Base-by-base conservation (phyloP, 37 sponge, comb jelly and placozoan species). In the Dysidea cf. avara region DNA sequence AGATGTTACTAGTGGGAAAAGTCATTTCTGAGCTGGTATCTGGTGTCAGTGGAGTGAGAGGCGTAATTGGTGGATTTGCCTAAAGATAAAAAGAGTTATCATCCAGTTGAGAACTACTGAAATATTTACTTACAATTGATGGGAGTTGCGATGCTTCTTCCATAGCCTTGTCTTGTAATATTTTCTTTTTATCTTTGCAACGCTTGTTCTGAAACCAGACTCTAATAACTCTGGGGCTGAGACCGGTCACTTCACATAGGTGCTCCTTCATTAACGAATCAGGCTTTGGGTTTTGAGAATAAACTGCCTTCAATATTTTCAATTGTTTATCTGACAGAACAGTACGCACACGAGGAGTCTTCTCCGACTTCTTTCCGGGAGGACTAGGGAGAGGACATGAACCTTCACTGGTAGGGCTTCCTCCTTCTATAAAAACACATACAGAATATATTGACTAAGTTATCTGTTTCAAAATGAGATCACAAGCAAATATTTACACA, bases 151-250 rank as follows among this genome's bases (percentile, higher is more conserved):
- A 14, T 16, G 71, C 55, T 28, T 54, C 22, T 29, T 71, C 66
- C 20, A 56, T 52, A 17, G 58, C 20, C 52, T 78, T 58, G 22
- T 82, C 83, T 37, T 79, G 85, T 4, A 90, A 71, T 20, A 72
- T 70, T 64, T 90, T 92, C 85, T 96, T 96, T 88, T 96, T 96
- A 80, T 96, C 97, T 73, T 96, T 96, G 74, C 97, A 96, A 14
- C 97, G 80, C 65, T 90, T 93, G 86, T 96, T 96, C 75, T 96
- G 97, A 73, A 96, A 96, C 97, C 97, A 96, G 9, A 96, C 97
- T 21, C 97, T 72, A 40, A 96, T 90, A 37, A 90, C 90, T 39
- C 93, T 48, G 16, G 94, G 80, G n/a, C 71, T 82, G 38, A 96
- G 84, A 0, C 88, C 94, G 33, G 90, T 90, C 47, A 89, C 66